Evolutionary conservation across 2,797 vertebrate species (phyloP), one percentile per base, ranked within the genome.

Genomic region (Gambusia yucatana): DNA sequence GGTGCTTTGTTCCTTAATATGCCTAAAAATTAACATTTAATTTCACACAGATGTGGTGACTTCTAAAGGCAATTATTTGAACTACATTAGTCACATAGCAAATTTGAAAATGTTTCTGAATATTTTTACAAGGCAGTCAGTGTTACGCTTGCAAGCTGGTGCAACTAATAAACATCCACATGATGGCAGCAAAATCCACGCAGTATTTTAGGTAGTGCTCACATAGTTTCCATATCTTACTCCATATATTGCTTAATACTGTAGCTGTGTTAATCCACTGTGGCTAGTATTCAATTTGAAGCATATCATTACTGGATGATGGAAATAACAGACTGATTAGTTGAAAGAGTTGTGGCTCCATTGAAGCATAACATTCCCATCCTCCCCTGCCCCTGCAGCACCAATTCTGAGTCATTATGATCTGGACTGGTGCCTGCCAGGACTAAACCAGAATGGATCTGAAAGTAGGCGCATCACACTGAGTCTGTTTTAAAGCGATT

Each of bases 381-480:
- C 72, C 57, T 52, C 33, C 33, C 6, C 30, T 52, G 73, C 80
- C 73, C 72, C 82, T 43, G 75, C 71, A 28, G 76, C 77, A 86
- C 76, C 57, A 43, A 79, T 75, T 88, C 82, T 85, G 67, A 88
- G 86, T 85, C 72, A 70, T 84, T 90, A 74, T 82, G 82, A 87
- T 86, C 80, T 81, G 75, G 80, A 77, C 78, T 87, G 67, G 79
- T 82, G 83, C 86, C 74, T 87, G 81, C 16, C 85, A 77, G 39
- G 81, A 86, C 80, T 89, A 90, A 91, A 91, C 84, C 89, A 79
- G 88, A 85, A 85, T 75, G 86, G 89, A 88, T 84, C 83, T 81
- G 77, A 88, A 84, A 47, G 73, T 30, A n/a, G 69, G 84, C 55
- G 69, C 77, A 79, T 85, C 3, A 13, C 70, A 9, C 8, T 0